Conservation (phyloP, 1,140 invertebrate species). For the Mya arenaria region DNA sequence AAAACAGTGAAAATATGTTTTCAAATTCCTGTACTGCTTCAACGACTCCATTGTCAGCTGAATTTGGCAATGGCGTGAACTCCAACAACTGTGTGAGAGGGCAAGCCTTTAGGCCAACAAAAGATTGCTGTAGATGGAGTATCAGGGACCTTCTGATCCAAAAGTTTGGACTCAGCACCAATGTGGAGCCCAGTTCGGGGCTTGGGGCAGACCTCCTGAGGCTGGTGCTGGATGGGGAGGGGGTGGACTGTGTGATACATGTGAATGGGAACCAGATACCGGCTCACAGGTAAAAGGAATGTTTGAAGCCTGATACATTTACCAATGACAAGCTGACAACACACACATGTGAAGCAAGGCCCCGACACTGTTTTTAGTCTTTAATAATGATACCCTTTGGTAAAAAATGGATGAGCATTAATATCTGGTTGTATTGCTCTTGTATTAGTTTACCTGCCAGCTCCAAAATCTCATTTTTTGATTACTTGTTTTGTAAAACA, state of each 20-base stretch:
- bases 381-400: background rate
- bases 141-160: background rate
- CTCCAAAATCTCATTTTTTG: background rate
- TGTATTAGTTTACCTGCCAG: background rate
- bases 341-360: too few species aligned
- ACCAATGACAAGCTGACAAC: too few species aligned
- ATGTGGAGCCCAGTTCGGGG: slow-evolving; percentile 83
- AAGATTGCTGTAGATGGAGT: background rate
- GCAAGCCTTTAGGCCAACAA: background rate
- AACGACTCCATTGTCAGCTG: too few species aligned
- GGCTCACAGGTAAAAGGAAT: slow-evolving; percentile 87
- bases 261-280: slow-evolving; percentile 89
- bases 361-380: too few species aligned
- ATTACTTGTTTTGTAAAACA: too few species aligned
- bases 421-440: background rate
- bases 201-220: slow-evolving; percentile 92
- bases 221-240: slow-evolving; percentile 94
- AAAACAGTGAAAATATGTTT: background rate
- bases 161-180: background rate
- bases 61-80: too few species aligned
- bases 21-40: too few species aligned
- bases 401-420: background rate
- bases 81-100: background rate
- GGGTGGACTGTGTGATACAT: slow-evolving; percentile 88
- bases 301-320: too few species aligned